Evolutionary conservation across 2,888 invertebrate species (phyloP).

Genomic region (Dimorphilus gyrociliatus): DNA sequence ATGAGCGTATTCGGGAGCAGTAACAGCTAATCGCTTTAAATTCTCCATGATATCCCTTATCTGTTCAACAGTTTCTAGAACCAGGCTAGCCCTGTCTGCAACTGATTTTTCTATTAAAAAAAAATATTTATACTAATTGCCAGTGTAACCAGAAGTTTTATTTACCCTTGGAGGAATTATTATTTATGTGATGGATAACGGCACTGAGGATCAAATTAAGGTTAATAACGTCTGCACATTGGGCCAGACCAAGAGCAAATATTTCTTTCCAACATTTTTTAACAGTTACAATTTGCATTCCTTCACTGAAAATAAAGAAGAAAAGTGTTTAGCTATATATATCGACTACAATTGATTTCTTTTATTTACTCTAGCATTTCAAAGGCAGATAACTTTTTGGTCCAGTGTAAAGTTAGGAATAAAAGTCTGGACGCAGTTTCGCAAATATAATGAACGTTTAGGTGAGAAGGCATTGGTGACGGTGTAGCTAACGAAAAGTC

Average conservation of each 20-base stretch:
- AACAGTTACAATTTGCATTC: conserved; percentile 64
- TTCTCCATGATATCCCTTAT: conserved; percentile 64
- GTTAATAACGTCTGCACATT: conserved; percentile 61
- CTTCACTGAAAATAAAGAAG: conserved; percentile 46
- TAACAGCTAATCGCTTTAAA: conserved; percentile 56
- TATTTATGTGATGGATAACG: conserved; percentile 61
- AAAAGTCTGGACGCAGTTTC: conserved; percentile 82
- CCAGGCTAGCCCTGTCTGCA: conserved; percentile 33
- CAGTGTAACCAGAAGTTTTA: not conserved
- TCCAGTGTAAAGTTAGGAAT: conserved; percentile 77
- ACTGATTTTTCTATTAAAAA: conserved; percentile 29
- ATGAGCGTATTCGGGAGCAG: conserved; percentile 71
- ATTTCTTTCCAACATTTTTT: conserved; percentile 81
- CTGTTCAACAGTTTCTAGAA: conserved; percentile 61
- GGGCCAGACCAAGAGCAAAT: conserved; percentile 73
- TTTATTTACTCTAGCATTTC: conserved; percentile 52
- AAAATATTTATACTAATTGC: not conserved
- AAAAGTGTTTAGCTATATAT: conserved; percentile 3
- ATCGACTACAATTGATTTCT: conserved; percentile 1
- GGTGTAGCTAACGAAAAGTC: conserved; percentile 58
- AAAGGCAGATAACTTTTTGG: conserved; percentile 64
- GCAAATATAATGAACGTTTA: conserved; percentile 83
- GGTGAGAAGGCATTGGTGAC: conserved; percentile 63
- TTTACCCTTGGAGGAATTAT: conserved; percentile 49
- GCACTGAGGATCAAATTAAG: conserved; percentile 64